Conservation (phyloP, 2,888 invertebrate species). For the Melipona beecheii region DNA sequence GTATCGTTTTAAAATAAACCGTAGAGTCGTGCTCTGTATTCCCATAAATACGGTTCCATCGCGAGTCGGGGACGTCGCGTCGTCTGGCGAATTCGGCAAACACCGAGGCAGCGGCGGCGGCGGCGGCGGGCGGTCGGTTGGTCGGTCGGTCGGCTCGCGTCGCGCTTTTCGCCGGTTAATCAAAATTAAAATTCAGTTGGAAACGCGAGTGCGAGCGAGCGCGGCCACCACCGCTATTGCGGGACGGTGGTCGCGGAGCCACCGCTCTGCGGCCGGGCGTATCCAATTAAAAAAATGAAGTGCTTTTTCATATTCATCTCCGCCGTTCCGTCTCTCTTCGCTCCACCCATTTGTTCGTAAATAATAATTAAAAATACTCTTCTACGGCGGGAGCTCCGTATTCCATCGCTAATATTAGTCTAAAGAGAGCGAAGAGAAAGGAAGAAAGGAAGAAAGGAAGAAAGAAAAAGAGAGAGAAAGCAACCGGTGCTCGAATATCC, state of each 20-base stretch:
- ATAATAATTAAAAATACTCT: constrained; percentile 82
- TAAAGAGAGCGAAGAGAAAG: neutral
- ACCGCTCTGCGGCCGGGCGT: constrained; percentile 65
- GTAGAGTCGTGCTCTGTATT: neutral
- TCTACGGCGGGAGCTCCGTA: constrained; percentile 59
- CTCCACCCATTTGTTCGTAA: constrained; percentile 76
- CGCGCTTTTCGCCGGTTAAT: constrained; percentile 76
- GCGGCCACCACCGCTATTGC: neutral
- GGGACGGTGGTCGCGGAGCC: constrained; percentile 25
- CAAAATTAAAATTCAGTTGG: constrained; percentile 81
- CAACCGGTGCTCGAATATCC: constrained; percentile 55
- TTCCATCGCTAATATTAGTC: constrained; percentile 71
- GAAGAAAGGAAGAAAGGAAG: neutral
- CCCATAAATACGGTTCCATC: constrained; percentile 32
- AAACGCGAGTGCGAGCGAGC: constrained; percentile 48
- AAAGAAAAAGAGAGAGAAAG: constrained; percentile 6
- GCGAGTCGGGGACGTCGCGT: constrained; percentile 2
- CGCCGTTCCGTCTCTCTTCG: constrained; percentile 40
- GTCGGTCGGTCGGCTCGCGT: constrained; percentile 32
- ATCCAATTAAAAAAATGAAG: constrained; percentile 81
- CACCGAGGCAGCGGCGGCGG: constrained; percentile 14
- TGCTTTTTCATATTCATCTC: constrained; percentile 81
- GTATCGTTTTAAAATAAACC: constrained; percentile 21
- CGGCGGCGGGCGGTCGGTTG: too few relatives aligned
- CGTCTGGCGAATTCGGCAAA: constrained; percentile 57